Conservation (phyloP, 2,113 vertebrate genomes). For the Thalassarche chlororhynchos region DNA sequence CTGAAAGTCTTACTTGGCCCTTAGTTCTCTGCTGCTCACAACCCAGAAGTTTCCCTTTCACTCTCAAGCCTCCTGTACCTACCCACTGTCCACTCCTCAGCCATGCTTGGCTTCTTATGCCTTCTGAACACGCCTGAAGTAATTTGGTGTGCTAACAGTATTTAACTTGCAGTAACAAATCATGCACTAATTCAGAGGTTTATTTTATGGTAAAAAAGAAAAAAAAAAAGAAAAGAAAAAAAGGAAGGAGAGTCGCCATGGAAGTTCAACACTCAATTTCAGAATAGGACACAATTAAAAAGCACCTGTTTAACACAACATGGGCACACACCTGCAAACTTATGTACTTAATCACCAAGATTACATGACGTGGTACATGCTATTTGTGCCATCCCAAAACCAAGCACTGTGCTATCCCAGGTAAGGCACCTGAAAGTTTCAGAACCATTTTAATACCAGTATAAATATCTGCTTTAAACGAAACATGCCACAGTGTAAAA, state of each 20-base stretch:
- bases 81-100: background rate
- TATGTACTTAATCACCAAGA: background rate
- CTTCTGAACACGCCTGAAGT: background rate
- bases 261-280: background rate
- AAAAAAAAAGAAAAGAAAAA: background rate
- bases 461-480: background rate
- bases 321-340: background rate
- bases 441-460: background rate
- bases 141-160: background rate
- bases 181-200: background rate
- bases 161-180: background rate
- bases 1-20: background rate
- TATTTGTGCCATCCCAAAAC: background rate
- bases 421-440: background rate
- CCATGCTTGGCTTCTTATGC: background rate
- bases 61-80: background rate
- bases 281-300: background rate
- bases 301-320: background rate
- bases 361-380: accelerated
- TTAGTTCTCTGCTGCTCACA: background rate
- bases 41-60: background rate
- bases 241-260: background rate
- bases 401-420: background rate
- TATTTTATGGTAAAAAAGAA: background rate
- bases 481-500: background rate